A percentile compares a stretch with the other conserved stretches of the same genome.
phyloP scores from a whole-genome alignment of 2,113 vertebrate genomes.

The Himantopus leucocephalus region DNA sequence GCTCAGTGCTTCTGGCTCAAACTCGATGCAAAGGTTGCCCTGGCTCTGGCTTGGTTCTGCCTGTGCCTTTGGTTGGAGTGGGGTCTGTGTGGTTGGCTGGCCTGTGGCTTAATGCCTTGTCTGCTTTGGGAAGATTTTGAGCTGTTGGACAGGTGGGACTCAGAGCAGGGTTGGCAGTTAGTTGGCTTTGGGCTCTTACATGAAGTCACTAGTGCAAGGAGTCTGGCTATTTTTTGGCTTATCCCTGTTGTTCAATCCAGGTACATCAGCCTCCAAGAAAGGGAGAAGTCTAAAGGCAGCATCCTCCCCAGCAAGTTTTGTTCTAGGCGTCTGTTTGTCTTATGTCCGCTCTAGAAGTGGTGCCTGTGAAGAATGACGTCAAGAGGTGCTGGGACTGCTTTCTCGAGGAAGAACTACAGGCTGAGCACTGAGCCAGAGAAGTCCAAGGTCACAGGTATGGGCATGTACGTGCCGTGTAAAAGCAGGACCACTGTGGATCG shows the following conservation, averaged over 20 bases:
- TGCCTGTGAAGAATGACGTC: conserved; percentile 85
- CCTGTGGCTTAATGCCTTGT: not conserved
- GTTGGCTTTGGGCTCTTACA: not conserved
- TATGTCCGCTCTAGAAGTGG: not conserved
- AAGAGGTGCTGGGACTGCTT: conserved; percentile 81
- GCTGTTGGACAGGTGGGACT: not conserved
- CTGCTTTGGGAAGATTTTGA: not conserved
- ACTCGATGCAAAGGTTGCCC: not conserved
- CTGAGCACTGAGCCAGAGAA: conserved; percentile 88
- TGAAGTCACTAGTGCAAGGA: not conserved
- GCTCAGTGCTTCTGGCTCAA: not conserved
- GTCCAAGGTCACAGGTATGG: conserved; percentile 84
- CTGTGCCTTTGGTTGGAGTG: not conserved
- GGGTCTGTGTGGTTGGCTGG: not conserved
- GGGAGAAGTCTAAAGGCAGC: not conserved
- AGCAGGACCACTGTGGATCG: not conserved
- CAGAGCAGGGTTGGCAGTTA: not conserved
- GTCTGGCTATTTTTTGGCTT: not conserved
- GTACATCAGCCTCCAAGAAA: not conserved
- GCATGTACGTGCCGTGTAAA: not conserved
- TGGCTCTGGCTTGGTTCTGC: not conserved
- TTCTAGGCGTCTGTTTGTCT: not conserved
- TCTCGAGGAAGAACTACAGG: conserved; percentile 87
- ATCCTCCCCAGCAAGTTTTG: not conserved
- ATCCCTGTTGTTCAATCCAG: conserved; percentile 31